These are phyloP conservation scores for honey bee (Apis mellifera) DNA, from an alignment of 1,140 invertebrate genomes.

Conservation along the genomic window DNA sequence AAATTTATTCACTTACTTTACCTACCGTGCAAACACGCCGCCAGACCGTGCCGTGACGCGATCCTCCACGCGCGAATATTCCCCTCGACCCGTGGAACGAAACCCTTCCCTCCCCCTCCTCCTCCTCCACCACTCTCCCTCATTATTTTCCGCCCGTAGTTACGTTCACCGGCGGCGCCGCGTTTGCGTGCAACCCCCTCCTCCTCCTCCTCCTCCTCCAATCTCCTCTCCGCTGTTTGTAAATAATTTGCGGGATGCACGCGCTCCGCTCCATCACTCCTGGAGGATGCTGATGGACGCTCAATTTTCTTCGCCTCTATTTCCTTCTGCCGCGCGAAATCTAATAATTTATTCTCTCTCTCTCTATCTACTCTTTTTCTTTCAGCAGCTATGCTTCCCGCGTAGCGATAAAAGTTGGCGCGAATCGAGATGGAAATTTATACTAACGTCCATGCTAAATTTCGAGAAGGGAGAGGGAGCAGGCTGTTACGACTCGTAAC, in stretches of 20 bases:
- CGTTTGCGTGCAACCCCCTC: background rate
- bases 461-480: background rate
- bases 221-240: background rate
- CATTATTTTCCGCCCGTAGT: slow-evolving; percentile 48
- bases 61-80: slow-evolving; percentile 17
- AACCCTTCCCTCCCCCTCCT: too few species aligned
- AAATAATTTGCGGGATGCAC: background rate
- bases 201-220: background rate
- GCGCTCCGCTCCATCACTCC: background rate
- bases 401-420: background rate
- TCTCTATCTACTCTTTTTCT: too few species aligned
- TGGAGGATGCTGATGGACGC: background rate
- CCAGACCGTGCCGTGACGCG: slow-evolving; percentile 1
- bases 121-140: slow-evolving; percentile 18
- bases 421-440: background rate
- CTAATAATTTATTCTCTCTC: background rate
- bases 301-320: background rate
- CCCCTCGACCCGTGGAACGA: slow-evolving; percentile 12
- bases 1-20: slow-evolving; percentile 70
- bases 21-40: slow-evolving; percentile 33
- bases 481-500: background rate
- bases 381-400: too few species aligned
- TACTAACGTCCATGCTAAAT: background rate
- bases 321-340: too few species aligned
- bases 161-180: background rate